These are phyloP conservation scores for Erithacus rubecula DNA, from an alignment of 2,797 vertebrate genomes.

Conservation along the genomic window DNA sequence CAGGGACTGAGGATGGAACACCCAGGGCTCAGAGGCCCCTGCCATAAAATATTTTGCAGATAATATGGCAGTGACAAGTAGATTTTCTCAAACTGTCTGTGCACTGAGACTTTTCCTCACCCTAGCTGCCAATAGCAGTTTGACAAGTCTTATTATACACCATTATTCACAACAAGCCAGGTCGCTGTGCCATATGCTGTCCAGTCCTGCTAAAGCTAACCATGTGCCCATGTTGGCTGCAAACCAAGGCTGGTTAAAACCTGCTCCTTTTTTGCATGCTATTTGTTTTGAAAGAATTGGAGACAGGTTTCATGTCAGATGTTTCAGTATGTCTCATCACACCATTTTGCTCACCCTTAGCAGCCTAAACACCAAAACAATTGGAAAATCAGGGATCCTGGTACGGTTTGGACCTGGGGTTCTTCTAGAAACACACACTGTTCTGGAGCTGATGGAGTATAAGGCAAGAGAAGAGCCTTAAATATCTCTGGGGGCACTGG, in stretches of 20 bases:
- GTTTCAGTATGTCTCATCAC: background rate
- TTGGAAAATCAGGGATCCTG: background rate
- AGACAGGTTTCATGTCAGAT: background rate
- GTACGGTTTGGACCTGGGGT: background rate
- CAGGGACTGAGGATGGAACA: background rate
- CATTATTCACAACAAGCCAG: slow-evolving; percentile 66
- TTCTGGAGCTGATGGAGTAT: background rate
- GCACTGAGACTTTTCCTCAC: slow-evolving; percentile 26
- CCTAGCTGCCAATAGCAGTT: slow-evolving; percentile 57
- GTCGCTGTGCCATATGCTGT: slow-evolving; percentile 67
- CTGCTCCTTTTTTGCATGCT: slow-evolving; percentile 33
- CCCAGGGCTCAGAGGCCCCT: background rate
- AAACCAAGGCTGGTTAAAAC: slow-evolving; percentile 57
- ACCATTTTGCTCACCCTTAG: background rate
- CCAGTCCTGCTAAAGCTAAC: slow-evolving; percentile 60
- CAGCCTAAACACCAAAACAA: background rate
- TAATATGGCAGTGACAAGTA: slow-evolving; percentile 13
- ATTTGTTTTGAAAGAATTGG: slow-evolving; percentile 46
- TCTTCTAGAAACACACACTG: background rate
- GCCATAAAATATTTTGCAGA: slow-evolving; percentile 19
- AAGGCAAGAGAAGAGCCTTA: background rate
- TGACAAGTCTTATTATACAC: slow-evolving; percentile 67
- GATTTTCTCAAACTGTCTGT: slow-evolving; percentile 37
- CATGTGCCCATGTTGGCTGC: slow-evolving; percentile 58
- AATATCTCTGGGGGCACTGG: background rate